Percentiles rank a stretch among this genome's conserved stretches.
Conservation (phyloP, 2,888 invertebrate genomes). For the Athetis lepigone region DNA sequence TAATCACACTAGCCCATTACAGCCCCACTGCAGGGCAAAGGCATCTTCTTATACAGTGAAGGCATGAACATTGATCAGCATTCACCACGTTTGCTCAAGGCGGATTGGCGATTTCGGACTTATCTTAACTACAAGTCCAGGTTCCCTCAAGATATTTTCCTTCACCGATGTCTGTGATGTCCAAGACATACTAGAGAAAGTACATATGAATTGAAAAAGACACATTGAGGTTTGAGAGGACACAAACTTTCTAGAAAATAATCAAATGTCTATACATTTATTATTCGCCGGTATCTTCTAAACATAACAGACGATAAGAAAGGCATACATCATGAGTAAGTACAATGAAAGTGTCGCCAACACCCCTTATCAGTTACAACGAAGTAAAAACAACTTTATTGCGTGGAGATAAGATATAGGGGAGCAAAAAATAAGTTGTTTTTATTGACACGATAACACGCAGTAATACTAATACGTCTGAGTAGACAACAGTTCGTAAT, state of each 20-base stretch:
- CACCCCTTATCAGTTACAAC: conserved; percentile 31
- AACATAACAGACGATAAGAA: conserved; percentile 45
- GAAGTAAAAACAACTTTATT: conserved; percentile 56
- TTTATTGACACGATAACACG: conserved; percentile 38
- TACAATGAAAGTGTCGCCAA: conserved; percentile 46
- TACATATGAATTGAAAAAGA: no score
- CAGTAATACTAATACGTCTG: conserved; percentile 7
- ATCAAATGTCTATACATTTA: conserved; percentile 5
- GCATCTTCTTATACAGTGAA: no score
- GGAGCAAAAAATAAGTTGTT: conserved; percentile 49
- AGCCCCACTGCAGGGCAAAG: no score
- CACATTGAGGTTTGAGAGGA: no score
- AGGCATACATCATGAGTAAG: conserved; percentile 37
- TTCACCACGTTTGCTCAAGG: no score
- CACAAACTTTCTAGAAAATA: conserved; percentile 10
- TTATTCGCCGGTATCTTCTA: conserved; percentile 24
- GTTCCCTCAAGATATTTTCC: no score
- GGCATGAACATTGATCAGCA: no score
- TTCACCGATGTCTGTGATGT: no score
- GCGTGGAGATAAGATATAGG: conserved; percentile 53
- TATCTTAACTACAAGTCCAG: no score
- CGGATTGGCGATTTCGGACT: no score
- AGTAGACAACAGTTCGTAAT: conserved; percentile 19
- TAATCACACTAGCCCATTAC: no score
- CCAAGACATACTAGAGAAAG: no score